A percentile compares a stretch with the other conserved stretches of the same genome.
Evolutionary conservation across 2,888 invertebrate species (phyloP).

Genomic region (Campoplex nolae): DNA sequence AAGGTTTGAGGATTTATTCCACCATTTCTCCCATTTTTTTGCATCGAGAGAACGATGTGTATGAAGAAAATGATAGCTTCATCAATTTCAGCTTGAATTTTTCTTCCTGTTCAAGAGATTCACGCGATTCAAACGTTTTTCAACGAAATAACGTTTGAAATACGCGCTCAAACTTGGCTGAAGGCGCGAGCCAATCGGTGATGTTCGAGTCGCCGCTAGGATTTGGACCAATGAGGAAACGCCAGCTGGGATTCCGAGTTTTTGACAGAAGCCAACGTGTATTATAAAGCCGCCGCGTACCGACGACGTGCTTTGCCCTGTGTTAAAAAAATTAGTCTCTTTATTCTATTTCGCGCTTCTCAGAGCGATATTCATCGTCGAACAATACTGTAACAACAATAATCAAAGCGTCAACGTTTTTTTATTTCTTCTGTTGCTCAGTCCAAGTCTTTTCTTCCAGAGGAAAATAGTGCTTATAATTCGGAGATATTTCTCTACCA

Average conservation of each 20-base stretch:
- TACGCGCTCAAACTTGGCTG: not conserved
- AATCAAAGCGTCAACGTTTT: conserved; percentile 47
- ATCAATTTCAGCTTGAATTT: not conserved
- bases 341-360: conserved; percentile 63
- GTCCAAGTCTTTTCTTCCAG: conserved; percentile 21
- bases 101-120: not conserved
- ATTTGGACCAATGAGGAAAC: conserved; percentile 77
- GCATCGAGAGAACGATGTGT: too few species aligned
- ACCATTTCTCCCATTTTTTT: too few species aligned
- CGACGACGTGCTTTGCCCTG: conserved; percentile 62
- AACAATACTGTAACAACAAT: not conserved
- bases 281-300: conserved; percentile 74
- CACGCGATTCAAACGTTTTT: not conserved
- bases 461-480: conserved; percentile 12
- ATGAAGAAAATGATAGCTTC: too few species aligned
- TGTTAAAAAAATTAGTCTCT: conserved; percentile 58
- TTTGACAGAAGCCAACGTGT: conserved; percentile 83
- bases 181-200: conserved; percentile 46
- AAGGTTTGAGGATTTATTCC: too few species aligned
- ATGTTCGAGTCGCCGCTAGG: conserved; percentile 27
- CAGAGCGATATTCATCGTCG: conserved; percentile 7
- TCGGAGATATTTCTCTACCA: conserved; percentile 29
- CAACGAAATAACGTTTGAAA: not conserved
- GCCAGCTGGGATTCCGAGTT: conserved; percentile 82
- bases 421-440: conserved; percentile 50